Conservation (phyloP, 2,797 vertebrate genomes). For the Oryzias sinensis region DNA sequence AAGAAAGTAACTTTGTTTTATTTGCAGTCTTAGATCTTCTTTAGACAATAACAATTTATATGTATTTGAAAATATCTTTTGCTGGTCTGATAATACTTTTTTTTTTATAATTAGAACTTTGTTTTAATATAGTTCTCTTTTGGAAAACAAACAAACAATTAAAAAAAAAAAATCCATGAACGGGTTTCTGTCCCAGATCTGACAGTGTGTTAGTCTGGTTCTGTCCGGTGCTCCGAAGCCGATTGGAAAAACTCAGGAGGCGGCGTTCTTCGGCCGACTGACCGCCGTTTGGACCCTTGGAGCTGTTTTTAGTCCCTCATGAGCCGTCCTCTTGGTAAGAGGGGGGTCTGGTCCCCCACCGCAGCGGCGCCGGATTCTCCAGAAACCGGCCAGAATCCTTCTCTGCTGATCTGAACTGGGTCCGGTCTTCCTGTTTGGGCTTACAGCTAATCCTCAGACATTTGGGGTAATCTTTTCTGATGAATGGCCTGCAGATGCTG, state of each 20-base stretch:
- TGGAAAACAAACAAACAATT: slow-evolving; percentile 42
- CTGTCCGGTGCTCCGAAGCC: slow-evolving; percentile 57
- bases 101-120: slow-evolving; percentile 73
- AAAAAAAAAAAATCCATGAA: slow-evolving; percentile 54
- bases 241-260: slow-evolving; percentile 55
- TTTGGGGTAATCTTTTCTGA: slow-evolving; percentile 41
- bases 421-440: slow-evolving; percentile 18
- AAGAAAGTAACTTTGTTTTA: slow-evolving; percentile 67
- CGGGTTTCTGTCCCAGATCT: slow-evolving; percentile 68
- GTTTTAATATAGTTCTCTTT: slow-evolving; percentile 75
- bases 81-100: slow-evolving; percentile 74
- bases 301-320: slow-evolving; percentile 39
- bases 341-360: slow-evolving; percentile 28
- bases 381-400: not conserved
- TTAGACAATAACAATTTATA: slow-evolving; percentile 71
- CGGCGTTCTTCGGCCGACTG: slow-evolving; percentile 15
- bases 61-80: slow-evolving; percentile 82
- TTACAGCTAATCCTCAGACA: slow-evolving; percentile 47
- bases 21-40: slow-evolving; percentile 48
- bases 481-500: slow-evolving; percentile 9
- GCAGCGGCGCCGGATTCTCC: slow-evolving; percentile 18
- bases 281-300: slow-evolving; percentile 47
- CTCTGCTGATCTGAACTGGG: slow-evolving; percentile 22
- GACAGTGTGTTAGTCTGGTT: slow-evolving; percentile 45
- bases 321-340: not conserved